These are phyloP conservation scores for Pterocles orientalis DNA, from an alignment of 2,113 vertebrate genomes.

Conservation along the genomic window DNA sequence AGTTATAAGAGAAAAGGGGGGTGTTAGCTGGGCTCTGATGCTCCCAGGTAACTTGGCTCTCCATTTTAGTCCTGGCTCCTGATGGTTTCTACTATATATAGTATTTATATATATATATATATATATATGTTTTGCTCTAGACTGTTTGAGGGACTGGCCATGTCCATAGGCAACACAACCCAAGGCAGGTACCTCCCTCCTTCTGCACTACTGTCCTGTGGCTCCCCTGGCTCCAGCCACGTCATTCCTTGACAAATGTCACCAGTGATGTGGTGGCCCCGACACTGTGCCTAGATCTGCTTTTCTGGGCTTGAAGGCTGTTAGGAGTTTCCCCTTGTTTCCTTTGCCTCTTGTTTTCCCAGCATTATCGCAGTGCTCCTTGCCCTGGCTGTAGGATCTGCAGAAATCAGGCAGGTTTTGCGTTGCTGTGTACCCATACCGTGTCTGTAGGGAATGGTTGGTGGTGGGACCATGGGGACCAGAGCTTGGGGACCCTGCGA, in stretches of 20 bases:
- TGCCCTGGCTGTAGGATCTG: neutral
- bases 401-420: neutral
- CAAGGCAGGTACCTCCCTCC: neutral
- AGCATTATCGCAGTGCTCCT: neutral
- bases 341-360: neutral
- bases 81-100: neutral
- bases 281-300: neutral
- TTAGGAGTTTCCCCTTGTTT: rapidly evolving
- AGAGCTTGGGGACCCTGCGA: neutral
- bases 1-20: neutral
- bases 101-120: too few species aligned
- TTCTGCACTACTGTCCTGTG: neutral
- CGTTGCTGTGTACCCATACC: rapidly evolving
- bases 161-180: neutral
- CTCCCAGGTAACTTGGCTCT: neutral
- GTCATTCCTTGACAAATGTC: neutral
- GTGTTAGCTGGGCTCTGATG: neutral
- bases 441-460: rapidly evolving
- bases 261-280: neutral
- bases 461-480: neutral
- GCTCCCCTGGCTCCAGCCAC: neutral
- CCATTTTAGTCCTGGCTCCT: neutral
- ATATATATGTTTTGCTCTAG: neutral
- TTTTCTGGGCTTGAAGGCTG: neutral
- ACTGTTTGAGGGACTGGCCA: rapidly evolving